Percentiles rank a stretch among this genome's conserved stretches.
These are phyloP conservation scores for Hymenopus coronatus DNA, from an alignment of 2,888 invertebrate species.

Conservation along the genomic window DNA sequence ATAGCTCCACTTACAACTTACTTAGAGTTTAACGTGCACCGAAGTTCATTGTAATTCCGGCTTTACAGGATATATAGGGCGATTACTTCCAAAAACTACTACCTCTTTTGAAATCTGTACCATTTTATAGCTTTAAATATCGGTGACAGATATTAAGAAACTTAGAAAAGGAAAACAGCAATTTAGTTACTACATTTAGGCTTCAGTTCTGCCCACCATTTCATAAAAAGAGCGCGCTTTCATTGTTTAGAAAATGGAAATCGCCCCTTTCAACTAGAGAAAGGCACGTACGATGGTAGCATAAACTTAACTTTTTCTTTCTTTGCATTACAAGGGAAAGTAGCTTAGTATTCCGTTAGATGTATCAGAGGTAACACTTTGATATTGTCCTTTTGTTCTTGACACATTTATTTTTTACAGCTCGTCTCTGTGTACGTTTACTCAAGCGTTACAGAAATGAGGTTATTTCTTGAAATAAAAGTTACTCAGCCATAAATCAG, in stretches of 20 bases:
- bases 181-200: too few species aligned
- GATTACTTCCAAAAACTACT: too few species aligned
- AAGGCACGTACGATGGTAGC: too few species aligned
- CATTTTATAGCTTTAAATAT: too few species aligned
- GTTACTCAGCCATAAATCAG: background rate
- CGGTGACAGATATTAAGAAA: too few species aligned
- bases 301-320: background rate
- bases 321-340: background rate
- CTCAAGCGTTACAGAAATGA: background rate
- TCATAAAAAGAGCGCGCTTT: background rate
- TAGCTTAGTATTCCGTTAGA: background rate
- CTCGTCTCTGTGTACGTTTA: background rate
- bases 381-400: background rate
- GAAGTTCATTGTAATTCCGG: too few species aligned
- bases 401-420: background rate
- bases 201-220: background rate
- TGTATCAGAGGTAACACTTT: background rate
- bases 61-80: too few species aligned
- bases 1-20: too few species aligned
- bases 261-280: background rate
- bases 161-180: too few species aligned
- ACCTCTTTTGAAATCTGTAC: too few species aligned
- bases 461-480: background rate
- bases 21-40: too few species aligned
- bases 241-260: background rate